Evolutionary conservation across 1,140 invertebrate species (phyloP), one percentile per base, ranked within the genome.

Genomic region (Aphelinus atriplicis): DNA sequence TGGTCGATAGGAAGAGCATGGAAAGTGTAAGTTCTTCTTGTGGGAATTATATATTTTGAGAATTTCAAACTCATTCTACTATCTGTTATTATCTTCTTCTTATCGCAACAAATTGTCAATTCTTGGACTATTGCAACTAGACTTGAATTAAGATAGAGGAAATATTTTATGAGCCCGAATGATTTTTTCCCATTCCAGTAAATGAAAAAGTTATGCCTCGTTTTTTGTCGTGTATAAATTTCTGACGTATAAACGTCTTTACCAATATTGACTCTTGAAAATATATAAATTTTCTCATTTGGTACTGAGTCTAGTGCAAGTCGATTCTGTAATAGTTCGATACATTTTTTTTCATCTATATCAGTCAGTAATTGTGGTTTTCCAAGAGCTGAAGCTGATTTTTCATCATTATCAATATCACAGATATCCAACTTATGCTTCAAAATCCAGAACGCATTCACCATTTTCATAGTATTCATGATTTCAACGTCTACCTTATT

Each of bases 401-500:
- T 26, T 26, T 26, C 26, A 26, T 26, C 26, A 26, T 26, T 26
- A 26, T 26, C 26, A 26, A 26, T 26, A 26, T 26, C 26, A 26
- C 26, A 26, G 26, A 57, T 73, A 26, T 26, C 26, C 26, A 26
- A 26, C 26, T 26, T 26, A 26, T 26, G 26, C 26, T 26, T 26
- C 26, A 26, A 26, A 26, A 26, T 26, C 26, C 26, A 26, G 26
- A 26, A 26, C 26, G 26, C 26, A 51, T 70, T 73, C 3, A 66
- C 50, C 7, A 69, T 63, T 43, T 73, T 73, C 7, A 73, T 55
- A 1, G 66, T 73, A 53, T 77, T 77, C 9, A 50, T n/a, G 58
- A 77, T 56, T 51, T 77, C 64, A 7, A 77, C 55, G 7, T 69
- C 76, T 55, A 73, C 58, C 55, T 77, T 77, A 58, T 77, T 73